Conservation (phyloP, 2,888 invertebrate species). For the Odontocolon sp. region DNA sequence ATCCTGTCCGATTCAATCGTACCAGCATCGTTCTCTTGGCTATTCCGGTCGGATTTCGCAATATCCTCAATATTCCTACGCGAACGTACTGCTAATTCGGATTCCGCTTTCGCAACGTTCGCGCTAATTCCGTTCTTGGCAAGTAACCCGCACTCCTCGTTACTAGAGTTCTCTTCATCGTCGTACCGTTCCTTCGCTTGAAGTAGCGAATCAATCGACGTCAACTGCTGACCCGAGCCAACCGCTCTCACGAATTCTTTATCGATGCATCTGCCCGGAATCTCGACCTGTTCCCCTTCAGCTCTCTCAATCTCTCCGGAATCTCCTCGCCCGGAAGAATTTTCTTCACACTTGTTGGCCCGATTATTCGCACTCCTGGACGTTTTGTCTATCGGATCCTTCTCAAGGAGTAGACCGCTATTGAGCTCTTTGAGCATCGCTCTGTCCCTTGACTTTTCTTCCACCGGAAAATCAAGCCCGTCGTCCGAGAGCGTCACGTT, state of each 20-base stretch:
- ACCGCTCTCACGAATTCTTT: neutral
- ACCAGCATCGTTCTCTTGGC: neutral
- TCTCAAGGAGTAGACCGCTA: too few relatives aligned
- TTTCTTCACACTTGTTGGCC: too few relatives aligned
- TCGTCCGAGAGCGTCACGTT: conserved; percentile 74
- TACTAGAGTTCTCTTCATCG: conserved; percentile 15
- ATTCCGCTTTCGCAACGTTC: conserved; percentile 54
- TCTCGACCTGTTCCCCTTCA: neutral
- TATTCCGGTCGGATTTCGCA: conserved; percentile 54
- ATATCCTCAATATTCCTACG: conserved; percentile 49
- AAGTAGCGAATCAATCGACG: conserved; percentile 53
- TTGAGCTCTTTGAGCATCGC: conserved; percentile 59
- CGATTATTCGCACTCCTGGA: too few relatives aligned
- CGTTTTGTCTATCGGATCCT: too few relatives aligned
- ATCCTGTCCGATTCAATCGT: neutral
- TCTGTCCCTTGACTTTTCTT: conserved; percentile 58
- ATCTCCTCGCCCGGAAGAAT: neutral
- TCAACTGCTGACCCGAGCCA: conserved; percentile 1
- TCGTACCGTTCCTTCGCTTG: conserved; percentile 51
- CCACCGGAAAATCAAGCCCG: conserved; percentile 56
- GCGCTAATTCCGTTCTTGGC: conserved; percentile 63
- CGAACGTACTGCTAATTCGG: conserved; percentile 60
- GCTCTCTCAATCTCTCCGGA: neutral
- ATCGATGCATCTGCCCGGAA: neutral
- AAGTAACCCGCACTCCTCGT: conserved; percentile 20